phyloP scores from a whole-genome alignment of 2,888 invertebrate species.

The Phengaris alcon region DNA sequence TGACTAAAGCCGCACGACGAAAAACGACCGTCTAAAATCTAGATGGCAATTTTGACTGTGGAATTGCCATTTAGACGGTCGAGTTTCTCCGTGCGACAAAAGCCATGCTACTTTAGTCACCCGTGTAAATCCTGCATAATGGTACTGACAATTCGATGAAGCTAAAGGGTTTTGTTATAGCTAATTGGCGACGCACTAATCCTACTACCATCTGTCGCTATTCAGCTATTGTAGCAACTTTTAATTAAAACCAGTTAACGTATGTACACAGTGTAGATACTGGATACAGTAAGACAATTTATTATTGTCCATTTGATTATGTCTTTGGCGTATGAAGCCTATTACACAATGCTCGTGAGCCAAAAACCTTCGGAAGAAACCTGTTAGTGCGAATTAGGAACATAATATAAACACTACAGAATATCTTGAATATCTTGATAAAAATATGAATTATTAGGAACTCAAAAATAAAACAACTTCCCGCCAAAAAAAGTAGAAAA shows the following conservation, averaged over 20 bases:
- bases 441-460: background rate
- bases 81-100: too few species aligned
- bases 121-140: too few species aligned
- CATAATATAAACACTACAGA: background rate
- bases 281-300: background rate
- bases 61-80: too few species aligned
- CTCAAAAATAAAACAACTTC: too few species aligned
- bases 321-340: conserved; percentile 3
- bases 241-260: background rate
- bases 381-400: background rate
- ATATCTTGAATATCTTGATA: too few species aligned
- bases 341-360: conserved; percentile 2
- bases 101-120: too few species aligned
- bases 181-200: background rate
- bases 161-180: background rate
- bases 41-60: too few species aligned
- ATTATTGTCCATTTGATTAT: conserved; percentile 5
- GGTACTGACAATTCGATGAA: too few species aligned
- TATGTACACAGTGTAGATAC: background rate
- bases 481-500: too few species aligned
- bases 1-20: too few species aligned
- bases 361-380: conserved; percentile 9
- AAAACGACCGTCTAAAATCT: too few species aligned
- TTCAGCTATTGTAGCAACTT: background rate
- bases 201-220: background rate